These are phyloP conservation scores for Hypolimnas misippus DNA, from an alignment of 2,888 invertebrate species.

Conservation along the genomic window DNA sequence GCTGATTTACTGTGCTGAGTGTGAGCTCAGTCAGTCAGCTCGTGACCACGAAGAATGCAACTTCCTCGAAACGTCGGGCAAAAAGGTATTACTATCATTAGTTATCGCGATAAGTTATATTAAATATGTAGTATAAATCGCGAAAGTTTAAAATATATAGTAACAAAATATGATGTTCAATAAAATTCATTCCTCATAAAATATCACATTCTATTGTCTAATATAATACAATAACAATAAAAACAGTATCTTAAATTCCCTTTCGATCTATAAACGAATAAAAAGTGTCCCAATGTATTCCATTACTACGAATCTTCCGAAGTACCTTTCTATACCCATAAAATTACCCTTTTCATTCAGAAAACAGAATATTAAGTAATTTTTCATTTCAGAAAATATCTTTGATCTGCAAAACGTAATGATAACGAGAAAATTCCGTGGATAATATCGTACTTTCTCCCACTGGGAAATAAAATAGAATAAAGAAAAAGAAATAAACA, in stretches of 20 bases:
- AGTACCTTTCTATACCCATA: conserved; percentile 17
- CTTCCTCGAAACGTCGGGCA: too few species aligned
- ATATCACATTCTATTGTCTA: not conserved
- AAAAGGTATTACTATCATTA: too few species aligned
- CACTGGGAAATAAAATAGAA: not conserved
- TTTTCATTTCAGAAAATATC: conserved; percentile 23
- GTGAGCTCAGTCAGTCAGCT: too few species aligned
- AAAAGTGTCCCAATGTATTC: not conserved
- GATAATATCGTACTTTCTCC: conserved; percentile 6
- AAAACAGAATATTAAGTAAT: conserved; percentile 25
- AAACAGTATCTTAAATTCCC: not conserved
- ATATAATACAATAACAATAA: conserved; percentile 1
- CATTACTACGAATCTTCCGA: conserved; percentile 8
- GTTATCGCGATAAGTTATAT: too few species aligned
- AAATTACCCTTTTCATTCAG: conserved; percentile 19
- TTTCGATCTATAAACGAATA: not conserved
- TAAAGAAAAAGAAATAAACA: not conserved
- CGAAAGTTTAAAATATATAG: too few species aligned
- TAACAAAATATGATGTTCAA: too few species aligned
- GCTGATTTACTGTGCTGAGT: too few species aligned
- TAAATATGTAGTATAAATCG: too few species aligned
- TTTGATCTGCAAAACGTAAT: conserved; percentile 24
- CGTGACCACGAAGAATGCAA: too few species aligned
- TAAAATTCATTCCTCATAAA: too few species aligned
- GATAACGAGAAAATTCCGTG: conserved; percentile 8